Evolutionary conservation across 2,888 invertebrate genomes (phyloP), one percentile per base, ranked within the genome.

Genomic region (Arge pagana): DNA sequence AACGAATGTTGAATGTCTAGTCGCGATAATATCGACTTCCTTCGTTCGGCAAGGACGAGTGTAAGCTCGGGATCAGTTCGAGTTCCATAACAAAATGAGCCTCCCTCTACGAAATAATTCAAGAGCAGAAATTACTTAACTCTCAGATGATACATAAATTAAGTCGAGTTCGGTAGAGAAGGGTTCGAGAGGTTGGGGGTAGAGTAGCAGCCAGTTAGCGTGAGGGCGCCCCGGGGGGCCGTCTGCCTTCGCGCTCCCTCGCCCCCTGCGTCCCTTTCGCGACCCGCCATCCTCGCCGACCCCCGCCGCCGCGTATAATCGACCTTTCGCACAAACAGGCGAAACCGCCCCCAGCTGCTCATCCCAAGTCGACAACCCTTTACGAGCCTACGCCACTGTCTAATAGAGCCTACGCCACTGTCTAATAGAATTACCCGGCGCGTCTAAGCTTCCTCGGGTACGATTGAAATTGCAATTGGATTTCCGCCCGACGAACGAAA

Each of bases 131-230:
- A 76, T 76, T 76, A 76, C 75, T 76, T 76, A 76, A 76, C 74
- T 76, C 76, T 76, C 76, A 73, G 74, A 76, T 76, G 76, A 76
- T 76, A 76, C 76, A 76, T 76, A 76, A 76, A 76, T 76, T 76
- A 76, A 76, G 72, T 67, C 65, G 65, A 66, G 75, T 74, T 76
- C 73, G 74, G 73, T 15, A 21, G 15, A 74, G 74, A 74, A 71
- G 75, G 75, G 74, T 70, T 69, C 30, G 16, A 37, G n/a, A 19
- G 8, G 19, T 15, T 24, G 62, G 62, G 61, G 62, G 63, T 60
- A 64, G 65, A 70, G 70, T 72, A 71, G 72, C 71, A 75, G 71
- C 74, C 74, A 76, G 76, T 76, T 76, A 76, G 76, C 71, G 71
- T 75, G 72, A 76, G 76, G 74, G 74, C 71, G 73, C 76, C 74